phyloP scores from a whole-genome alignment of 1,140 invertebrate species.

The Laupala kohalensis region DNA sequence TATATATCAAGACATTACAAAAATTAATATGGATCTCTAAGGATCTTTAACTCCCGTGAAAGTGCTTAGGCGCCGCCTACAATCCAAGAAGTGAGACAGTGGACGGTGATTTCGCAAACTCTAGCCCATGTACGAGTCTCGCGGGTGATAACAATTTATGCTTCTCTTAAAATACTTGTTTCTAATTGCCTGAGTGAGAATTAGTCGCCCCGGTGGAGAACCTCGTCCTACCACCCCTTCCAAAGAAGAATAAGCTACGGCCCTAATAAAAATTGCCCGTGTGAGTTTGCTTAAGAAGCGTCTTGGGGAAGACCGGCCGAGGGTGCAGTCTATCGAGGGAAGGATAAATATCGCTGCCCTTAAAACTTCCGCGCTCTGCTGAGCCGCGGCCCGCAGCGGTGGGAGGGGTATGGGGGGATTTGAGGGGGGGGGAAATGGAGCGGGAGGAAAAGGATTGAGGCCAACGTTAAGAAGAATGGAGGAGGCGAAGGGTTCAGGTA shows the following conservation, averaged over 20 bases:
- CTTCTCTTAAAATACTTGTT: slow-evolving; percentile 12
- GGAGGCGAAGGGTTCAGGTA: no score
- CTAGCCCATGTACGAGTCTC: slow-evolving; percentile 1
- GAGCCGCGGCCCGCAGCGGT: no score
- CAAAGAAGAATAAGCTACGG: slow-evolving; percentile 4
- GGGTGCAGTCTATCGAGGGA: slow-evolving; percentile 6
- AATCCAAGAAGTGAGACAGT: no score
- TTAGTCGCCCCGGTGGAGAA: background rate
- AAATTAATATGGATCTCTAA: no score
- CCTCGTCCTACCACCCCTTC: background rate
- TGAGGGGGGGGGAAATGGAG: background rate
- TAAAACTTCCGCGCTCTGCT: background rate
- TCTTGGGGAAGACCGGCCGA: no score
- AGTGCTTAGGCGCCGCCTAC: no score
- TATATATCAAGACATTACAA: no score
- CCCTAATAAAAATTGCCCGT: slow-evolving; percentile 8
- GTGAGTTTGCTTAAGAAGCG: slow-evolving; percentile 3
- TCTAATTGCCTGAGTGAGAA: slow-evolving; percentile 11
- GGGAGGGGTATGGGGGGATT: background rate
- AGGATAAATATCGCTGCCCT: slow-evolving; percentile 3
- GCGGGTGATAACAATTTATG: slow-evolving; percentile 11
- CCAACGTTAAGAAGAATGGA: no score
- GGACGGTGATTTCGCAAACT: no score
- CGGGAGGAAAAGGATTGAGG: no score
- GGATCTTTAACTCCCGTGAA: no score